Evolutionary conservation across 2,888 invertebrate genomes (phyloP), one percentile per base, ranked within the genome.

Genomic region (Diplolepis rosae): DNA sequence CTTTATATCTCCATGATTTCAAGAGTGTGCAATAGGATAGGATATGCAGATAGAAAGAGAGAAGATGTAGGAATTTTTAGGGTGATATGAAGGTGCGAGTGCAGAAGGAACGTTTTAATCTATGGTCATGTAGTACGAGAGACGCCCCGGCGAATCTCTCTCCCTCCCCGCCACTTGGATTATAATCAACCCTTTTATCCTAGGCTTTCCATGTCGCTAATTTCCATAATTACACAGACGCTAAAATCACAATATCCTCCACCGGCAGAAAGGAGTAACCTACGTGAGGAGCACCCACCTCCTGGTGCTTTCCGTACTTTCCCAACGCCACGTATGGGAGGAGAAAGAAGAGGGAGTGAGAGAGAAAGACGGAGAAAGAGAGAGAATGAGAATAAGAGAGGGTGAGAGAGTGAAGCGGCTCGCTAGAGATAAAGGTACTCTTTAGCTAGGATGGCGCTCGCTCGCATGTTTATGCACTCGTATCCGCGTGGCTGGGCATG

Each of bases 171-270:
- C 79, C 83, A 85, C 84, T 83, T 80, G 88, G 88, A 88, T 88
- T 88, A 88, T 88, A 88, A 88, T 88, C 88, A 88, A 88, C 88
- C 88, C 88, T 88, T 88, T 88, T 88, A 88, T 88, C 88, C 88
- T 88, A 88, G 88, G 88, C 88, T 88, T 89, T 88, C 87, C 88
- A 87, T 89, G 87, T 89, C 88, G 87, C 88, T 88, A 88, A 89
- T 89, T 89, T 89, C 88, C 88, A 89, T 88, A 89, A 89, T 88
- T 89, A 88, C 88, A 88, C 88, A 88, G 88, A 89, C 88, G 88
- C 88, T 89, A 88, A 88, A 88, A 88, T 88, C 88, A 88, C 88
- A 88, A 88, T 88, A 88, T 88, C 87, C 88, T 83, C 84, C 83
- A 82, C 85, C 82, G 81, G 85, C 82, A 83, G 87, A 87, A 87